These are phyloP conservation scores for Theonella swinhoei DNA, from an alignment of 37 sponge, comb jelly and placozoan species.

Conservation along the genomic window DNA sequence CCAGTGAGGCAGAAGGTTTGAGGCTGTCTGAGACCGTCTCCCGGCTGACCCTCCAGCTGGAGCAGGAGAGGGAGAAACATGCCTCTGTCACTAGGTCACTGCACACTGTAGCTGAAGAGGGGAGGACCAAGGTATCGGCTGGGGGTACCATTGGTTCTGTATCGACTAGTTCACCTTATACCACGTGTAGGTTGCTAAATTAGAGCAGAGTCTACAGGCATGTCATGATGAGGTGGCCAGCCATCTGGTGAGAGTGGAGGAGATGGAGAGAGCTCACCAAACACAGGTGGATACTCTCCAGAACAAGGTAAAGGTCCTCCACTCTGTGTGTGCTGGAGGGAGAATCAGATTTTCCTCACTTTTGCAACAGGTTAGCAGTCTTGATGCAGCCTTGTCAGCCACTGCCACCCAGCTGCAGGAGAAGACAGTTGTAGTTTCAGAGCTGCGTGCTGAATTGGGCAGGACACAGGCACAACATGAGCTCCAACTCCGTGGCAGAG, in stretches of 20 bases:
- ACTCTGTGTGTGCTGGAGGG: not conserved
- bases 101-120: conserved; percentile 19
- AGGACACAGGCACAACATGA: too few species aligned
- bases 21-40: conserved; percentile 33
- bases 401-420: too few species aligned
- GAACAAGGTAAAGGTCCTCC: conserved; percentile 40
- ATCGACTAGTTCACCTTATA: too few species aligned
- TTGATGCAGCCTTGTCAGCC: too few species aligned
- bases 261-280: conserved; percentile 1
- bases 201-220: conserved; percentile 38
- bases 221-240: conserved; percentile 36
- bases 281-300: not conserved
- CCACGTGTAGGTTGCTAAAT: conserved; percentile 5
- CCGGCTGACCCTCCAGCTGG: conserved; percentile 25
- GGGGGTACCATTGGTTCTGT: too few species aligned
- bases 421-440: conserved; percentile 2
- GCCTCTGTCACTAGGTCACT: conserved; percentile 13
- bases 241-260: conserved; percentile 41
- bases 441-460: conserved; percentile 21
- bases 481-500: too few species aligned
- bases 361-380: too few species aligned
- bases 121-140: not conserved
- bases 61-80: conserved; percentile 29
- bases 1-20: conserved; percentile 8
- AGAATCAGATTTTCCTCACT: not conserved